These are phyloP conservation scores for Aurelia coerulea DNA, from an alignment of 30 jellyfish, hydroid and myxozoan species.

Conservation along the genomic window DNA sequence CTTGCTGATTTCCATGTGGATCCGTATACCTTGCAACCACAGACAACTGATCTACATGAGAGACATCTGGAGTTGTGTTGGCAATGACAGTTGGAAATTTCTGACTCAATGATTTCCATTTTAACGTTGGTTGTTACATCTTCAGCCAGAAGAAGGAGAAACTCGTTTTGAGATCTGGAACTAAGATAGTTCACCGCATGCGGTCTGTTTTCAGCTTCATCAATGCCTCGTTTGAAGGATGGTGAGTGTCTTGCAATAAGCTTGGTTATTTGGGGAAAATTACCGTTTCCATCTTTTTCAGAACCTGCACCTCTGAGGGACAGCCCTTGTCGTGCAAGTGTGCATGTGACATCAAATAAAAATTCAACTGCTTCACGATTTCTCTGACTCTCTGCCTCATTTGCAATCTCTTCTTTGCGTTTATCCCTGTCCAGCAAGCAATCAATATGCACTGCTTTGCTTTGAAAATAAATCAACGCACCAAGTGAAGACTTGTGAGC, in stretches of 20 bases:
- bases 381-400: too few species aligned
- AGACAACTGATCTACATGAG: constrained; percentile 67
- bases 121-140: constrained; percentile 30
- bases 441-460: too few species aligned
- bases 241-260: constrained; percentile 69
- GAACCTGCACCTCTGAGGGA: constrained; percentile 61
- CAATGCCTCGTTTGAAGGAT: constrained; percentile 37
- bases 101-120: background rate
- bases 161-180: constrained; percentile 42
- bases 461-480: too few species aligned
- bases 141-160: constrained; percentile 37
- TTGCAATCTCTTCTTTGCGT: too few species aligned
- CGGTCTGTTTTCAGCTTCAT: constrained; percentile 54
- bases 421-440: too few species aligned
- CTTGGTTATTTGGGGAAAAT: constrained; percentile 54
- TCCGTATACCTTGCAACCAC: constrained; percentile 34
- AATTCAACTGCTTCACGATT: too few species aligned
- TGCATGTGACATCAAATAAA: too few species aligned
- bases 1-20: constrained; percentile 24
- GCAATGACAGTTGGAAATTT: constrained; percentile 34
- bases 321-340: constrained; percentile 11
- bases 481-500: too few species aligned
- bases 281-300: constrained; percentile 57
- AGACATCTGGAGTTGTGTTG: constrained; percentile 47
- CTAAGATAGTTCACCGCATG: constrained; percentile 68